Evolutionary conservation across 2,113 vertebrate genomes (phyloP), one percentile per base, ranked within the genome.

Genomic region (Xerus inauris): DNA sequence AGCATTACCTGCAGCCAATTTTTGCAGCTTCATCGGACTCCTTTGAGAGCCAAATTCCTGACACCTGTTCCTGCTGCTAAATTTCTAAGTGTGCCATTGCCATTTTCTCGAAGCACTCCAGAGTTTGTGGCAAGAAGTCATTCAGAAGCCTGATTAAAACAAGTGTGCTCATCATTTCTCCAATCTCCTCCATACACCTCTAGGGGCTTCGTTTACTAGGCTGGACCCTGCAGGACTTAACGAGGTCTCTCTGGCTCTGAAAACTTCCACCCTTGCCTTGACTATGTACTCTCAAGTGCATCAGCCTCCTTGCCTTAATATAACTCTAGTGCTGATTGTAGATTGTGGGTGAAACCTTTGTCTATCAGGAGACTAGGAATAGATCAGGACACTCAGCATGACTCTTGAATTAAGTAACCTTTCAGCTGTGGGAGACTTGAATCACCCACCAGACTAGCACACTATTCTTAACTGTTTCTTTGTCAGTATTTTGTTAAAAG

Each of bases 291-390:
- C 91, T 93, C 20, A 91, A 90, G 85, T 0, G 1, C 69, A 96
- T 87, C 88, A 93, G 77, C 71, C n/a, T 93, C 69, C 51, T 89
- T 13, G 49, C 89, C 89, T 96, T 91, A 93, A 95, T 96, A 95
- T 89, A 96, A 97, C 86, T 91, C 45, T 62, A 62, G 87, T 64
- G 89, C 75, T 97, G 96, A 95, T 59, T 95, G 94, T 94, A 97
- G 89, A 93, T 89, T 93, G 96, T 94, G 95, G 97, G 95, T 97
- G 93, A 97, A 97, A 94, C 91, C 83, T 97, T 93, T 96, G 94
- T 97, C 97, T 97, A 81, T 96, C 93, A 93, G 89, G 80, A 87
- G n/a, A 88, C 97, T 97, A 94, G 95, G 93, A 97, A 97, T 96
- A 98, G 97, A 97, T 95, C 94, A 26, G 93, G 91, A 95, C 97